Base-by-base conservation (phyloP, 2,113 vertebrate genomes). In the Melanerpes aurifrons region DNA sequence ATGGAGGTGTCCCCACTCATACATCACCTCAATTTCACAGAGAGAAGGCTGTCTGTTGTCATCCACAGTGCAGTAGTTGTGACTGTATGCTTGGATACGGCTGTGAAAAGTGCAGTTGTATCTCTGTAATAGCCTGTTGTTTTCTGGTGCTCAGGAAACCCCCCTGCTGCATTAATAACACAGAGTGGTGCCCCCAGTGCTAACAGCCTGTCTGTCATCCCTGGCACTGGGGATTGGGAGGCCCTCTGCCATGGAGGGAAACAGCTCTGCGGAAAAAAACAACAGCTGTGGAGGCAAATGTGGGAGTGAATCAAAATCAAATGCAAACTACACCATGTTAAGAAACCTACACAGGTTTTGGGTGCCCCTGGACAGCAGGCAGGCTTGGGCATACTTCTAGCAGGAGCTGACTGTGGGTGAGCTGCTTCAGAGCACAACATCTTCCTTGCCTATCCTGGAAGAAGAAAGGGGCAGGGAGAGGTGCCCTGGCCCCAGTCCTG, bases 211-310 rank as follows among this genome's bases (percentile, higher is more conserved):
- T 48, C 37, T 28, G 7, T 48, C 15, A 15, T 7, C 13, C 13
- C 35, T 4, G 0, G 53, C 1, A 1, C 31, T 11, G 40, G 21
- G 24, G 63, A 48, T 31, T 9, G 1, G 28, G 25, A 28, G 17
- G 61, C 32, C 53, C 57, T 78, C 56, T 59, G 56, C 45, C 1
- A 0, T 0, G 0, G 10, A 3, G 29, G 37, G 32, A 62, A 48
- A 70, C 21, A 22, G 70, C 74, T 47, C 66, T 16, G n/a, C 18
- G 20, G 16, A 29, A 45, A n/a, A 40, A 57, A 86, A 21, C 47
- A 9, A 43, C 35, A 47, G 59, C 48, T 28, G 2, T 2, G 0
- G 17, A 45, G 47, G 24, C 0, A 2, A 75, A 58, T 2, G 1
- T 15, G 45, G 64, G 58, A 77, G 22, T 7, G 29, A 75, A 53